These are phyloP conservation scores for Enteromius anoplus DNA, from an alignment of 2,797 vertebrate genomes.

Conservation along the genomic window DNA sequence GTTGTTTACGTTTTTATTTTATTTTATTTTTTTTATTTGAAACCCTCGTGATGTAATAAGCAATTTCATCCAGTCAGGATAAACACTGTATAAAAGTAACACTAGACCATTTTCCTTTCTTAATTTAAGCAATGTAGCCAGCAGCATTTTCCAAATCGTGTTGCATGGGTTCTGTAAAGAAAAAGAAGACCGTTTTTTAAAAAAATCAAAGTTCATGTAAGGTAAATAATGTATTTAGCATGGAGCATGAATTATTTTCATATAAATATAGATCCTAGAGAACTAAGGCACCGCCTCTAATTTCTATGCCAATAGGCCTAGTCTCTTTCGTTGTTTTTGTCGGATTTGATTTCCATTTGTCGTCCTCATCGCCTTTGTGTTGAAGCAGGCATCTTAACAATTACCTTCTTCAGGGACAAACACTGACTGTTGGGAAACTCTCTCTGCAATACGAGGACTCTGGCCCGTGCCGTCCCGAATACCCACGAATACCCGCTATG, in stretches of 20 bases:
- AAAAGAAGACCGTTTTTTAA: conserved; percentile 75
- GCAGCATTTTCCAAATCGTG: conserved; percentile 83
- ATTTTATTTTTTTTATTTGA: conserved; percentile 51
- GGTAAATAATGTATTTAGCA: conserved; percentile 97
- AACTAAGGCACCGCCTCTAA: conserved; percentile 90
- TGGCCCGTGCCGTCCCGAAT: conserved; percentile 79
- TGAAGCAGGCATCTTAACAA: conserved; percentile 89
- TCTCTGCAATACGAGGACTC: conserved; percentile 90
- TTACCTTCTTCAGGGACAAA: conserved; percentile 94
- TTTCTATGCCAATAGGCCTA: conserved; percentile 89
- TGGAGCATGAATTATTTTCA: conserved; percentile 98
- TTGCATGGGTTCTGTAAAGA: conserved; percentile 86
- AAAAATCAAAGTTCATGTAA: conserved; percentile 87
- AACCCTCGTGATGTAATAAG: conserved; percentile 78
- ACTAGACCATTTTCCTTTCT: conserved; percentile 71
- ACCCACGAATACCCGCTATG: conserved; percentile 35
- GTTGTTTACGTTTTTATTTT: conserved; percentile 45
- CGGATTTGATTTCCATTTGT: conserved; percentile 55
- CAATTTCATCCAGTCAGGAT: conserved; percentile 81
- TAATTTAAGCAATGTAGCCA: conserved; percentile 85
- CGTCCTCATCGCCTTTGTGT: conserved; percentile 75
- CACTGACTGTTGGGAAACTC: conserved; percentile 89
- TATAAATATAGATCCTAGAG: conserved; percentile 94
- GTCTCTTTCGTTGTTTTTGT: conserved; percentile 61
- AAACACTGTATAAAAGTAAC: conserved; percentile 78